Evolutionary conservation across 2,113 vertebrate genomes (phyloP).

Genomic region (Ptilonorhynchus violaceus): DNA sequence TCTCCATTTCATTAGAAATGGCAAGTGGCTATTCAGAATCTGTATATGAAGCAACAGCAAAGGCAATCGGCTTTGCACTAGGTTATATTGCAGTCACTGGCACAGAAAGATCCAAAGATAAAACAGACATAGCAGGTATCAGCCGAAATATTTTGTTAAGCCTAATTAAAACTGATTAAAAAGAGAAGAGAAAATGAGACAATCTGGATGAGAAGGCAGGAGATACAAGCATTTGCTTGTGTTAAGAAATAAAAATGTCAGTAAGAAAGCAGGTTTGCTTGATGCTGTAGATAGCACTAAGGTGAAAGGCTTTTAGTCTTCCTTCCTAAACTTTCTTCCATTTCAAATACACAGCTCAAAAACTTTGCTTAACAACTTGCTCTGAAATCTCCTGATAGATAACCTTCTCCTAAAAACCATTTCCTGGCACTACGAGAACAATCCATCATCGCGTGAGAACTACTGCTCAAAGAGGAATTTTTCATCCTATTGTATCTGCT

Average conservation of each 20-base stretch:
- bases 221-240: neutral
- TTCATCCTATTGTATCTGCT: neutral
- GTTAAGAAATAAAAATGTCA: neutral
- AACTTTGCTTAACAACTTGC: neutral
- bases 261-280: neutral
- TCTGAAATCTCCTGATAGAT: neutral
- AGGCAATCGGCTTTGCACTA: neutral
- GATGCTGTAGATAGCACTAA: neutral
- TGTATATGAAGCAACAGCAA: neutral
- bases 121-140: neutral
- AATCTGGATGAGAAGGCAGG: neutral
- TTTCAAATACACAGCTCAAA: neutral
- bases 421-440: neutral
- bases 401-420: neutral
- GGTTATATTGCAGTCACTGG: neutral
- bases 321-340: neutral
- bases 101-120: neutral
- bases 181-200: neutral
- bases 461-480: neutral
- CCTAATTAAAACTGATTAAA: neutral
- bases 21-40: neutral
- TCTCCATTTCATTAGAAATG: neutral
- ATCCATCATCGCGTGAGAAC: neutral
- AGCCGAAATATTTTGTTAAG: neutral
- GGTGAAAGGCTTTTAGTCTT: neutral